Evolutionary conservation across 2,113 vertebrate species (phyloP), one percentile per base, ranked within the genome.

Genomic region (Holacanthus passer): DNA sequence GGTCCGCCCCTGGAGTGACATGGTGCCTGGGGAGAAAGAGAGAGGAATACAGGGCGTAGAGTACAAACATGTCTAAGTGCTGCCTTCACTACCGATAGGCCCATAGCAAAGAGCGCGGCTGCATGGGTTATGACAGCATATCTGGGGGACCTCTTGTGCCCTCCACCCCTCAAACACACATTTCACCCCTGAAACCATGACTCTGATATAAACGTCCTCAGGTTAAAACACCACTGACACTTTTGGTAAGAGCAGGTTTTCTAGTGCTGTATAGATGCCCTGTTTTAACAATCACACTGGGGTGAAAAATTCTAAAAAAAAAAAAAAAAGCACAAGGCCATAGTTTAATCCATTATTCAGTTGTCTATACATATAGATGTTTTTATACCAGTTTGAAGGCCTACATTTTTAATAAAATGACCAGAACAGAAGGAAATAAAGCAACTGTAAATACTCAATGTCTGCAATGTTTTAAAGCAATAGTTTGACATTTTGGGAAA

Each of bases 21-120:
- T 82, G 87, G 66, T 43, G 91, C 94, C 94, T 74, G 82, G 85
- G 87, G 91, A 89, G 89, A 87, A 91, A 85, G 88, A 66, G 84
- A 92, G 87, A 81, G 84, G 91, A 86, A 90, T 92, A 93, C 86
- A 94, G 94, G 94, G 93, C 88, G 81, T 77, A 89, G 89, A 94
- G 92, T 95, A 96, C 94, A 95, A 96, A 95, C 93, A 94, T 94
- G 87, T 94, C 85, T 95, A 96, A 96, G 93, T 95, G 94, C 90
- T 95, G 93, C 95, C 87, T 95, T 96, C 94, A 95, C 89, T 92
- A 94, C 91, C 66, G 81, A 96, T 96, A 92, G 92, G 86, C 73
- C 92, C 92, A 91, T 89, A 90, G 94, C 92, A 94, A 87, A 89
- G 53, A 92, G 83, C 62, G 71, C 1, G 70, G 89, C 86, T 86